Percentiles rank a stretch among this genome's conserved stretches.
Conservation (phyloP, 2,888 invertebrate species). For the Nephrotoma guestfalica region DNA sequence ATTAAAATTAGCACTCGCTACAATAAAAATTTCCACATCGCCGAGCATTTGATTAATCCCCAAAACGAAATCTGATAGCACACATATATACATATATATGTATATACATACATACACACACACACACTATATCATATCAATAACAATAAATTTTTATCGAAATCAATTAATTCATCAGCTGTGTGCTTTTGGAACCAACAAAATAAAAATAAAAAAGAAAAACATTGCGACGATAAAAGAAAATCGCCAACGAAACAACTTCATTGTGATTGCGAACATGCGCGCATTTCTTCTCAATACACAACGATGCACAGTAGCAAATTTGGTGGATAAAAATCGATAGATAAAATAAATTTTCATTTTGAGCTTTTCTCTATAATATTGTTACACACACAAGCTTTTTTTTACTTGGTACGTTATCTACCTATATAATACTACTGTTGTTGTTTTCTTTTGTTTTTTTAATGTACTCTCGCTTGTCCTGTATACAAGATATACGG, state of each 20-base stretch:
- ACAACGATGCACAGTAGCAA: background rate
- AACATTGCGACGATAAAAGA: background rate
- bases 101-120: too few relatives aligned
- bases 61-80: background rate
- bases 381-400: background rate
- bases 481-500: too few relatives aligned
- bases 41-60: background rate
- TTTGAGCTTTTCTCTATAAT: background rate
- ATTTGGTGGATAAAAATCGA: background rate
- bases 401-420: background rate
- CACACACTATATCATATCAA: too few relatives aligned
- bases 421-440: background rate
- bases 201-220: background rate
- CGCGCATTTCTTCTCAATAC: background rate
- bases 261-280: background rate
- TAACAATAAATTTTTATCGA: background rate
- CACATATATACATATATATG: background rate
- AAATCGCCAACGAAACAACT: background rate
- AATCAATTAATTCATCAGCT: background rate
- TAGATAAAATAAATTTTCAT: background rate
- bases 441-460: background rate
- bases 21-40: too few relatives aligned
- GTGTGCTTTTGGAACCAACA: background rate
- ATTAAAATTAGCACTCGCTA: too few relatives aligned
- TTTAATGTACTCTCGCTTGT: background rate